These are phyloP conservation scores for Platichthys stellatus DNA, from an alignment of 2,113 vertebrate species.

Conservation along the genomic window DNA sequence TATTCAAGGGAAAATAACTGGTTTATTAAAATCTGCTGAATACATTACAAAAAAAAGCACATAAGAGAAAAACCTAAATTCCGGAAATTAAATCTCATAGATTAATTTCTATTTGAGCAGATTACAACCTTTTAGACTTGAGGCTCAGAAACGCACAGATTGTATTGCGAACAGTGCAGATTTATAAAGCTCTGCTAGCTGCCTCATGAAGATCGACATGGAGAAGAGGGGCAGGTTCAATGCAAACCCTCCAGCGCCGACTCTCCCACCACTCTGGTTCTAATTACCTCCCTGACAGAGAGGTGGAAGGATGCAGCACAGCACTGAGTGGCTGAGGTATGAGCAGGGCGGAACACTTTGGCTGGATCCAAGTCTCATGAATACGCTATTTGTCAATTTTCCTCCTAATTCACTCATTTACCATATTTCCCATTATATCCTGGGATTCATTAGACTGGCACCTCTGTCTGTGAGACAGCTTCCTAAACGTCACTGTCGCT, in stretches of 20 bases:
- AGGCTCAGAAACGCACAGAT: too few species aligned
- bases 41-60: neutral
- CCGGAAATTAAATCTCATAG: neutral
- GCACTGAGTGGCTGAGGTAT: slow-evolving; percentile 29
- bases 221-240: slow-evolving; percentile 29
- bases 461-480: slow-evolving; percentile 46
- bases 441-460: slow-evolving; percentile 22
- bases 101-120: neutral
- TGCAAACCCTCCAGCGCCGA: slow-evolving; percentile 38
- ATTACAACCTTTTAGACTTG: slow-evolving; percentile 8
- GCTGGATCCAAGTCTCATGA: neutral
- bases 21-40: neutral
- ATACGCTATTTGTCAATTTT: slow-evolving; percentile 24
- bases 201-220: slow-evolving; percentile 19
- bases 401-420: slow-evolving; percentile 24
- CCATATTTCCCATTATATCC: slow-evolving; percentile 5
- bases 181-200: slow-evolving; percentile 22
- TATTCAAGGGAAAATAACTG: neutral
- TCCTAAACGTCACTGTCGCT: slow-evolving; percentile 48
- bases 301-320: slow-evolving; percentile 34
- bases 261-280: slow-evolving; percentile 34
- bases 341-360: slow-evolving; percentile 1
- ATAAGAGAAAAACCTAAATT: neutral
- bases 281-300: slow-evolving; percentile 59
- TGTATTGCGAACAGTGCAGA: neutral